Evolutionary conservation across 1,140 invertebrate species (phyloP), one percentile per base, ranked within the genome.

Genomic region (Cardiocondyla obscurior): DNA sequence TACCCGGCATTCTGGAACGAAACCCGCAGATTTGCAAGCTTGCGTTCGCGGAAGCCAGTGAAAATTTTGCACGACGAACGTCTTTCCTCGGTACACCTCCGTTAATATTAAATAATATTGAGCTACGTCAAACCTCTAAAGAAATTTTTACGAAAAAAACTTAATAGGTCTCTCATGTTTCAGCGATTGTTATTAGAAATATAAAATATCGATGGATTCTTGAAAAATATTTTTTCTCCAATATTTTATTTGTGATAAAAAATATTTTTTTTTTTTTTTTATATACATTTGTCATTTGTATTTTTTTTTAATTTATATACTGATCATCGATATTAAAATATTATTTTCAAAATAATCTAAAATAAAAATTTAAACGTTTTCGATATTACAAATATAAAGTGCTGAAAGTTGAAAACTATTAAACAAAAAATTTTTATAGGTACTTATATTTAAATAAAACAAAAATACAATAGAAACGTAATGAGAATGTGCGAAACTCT

Each of bases 1-100:
- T 76, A 76, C 42, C 42, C 60, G 42, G 4, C 57, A 76, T 76
- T 76, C 72, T 76, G 39, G 72, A 74, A 62, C 55, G 36, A 62
- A 74, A 74, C 53, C 39, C 60, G 12, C 53, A 44, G 69, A 55
- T 72, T 72, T 51, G 33, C 49, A 72, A 72, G 30, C 33, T 22
- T 16, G n/a, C 33, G 55, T 25, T 36, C 55, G n/a, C 12, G 25
- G 39, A 73, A 73, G 53, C 51, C 19, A 57, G 51, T 42, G 55
- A 74, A 60, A 60, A 74, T 74, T n/a, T 22, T 28, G 25, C 28
- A n/a, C 72, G 55, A 74, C 58, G 6, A 60, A 44, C 55, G 25
- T 60, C n/a, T 60, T 10, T 12, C 10, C n/a, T n/a, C 16, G 19
- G 10, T 36, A n/a, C n/a, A 55, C 2, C 25, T 58, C 6, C 22